These are phyloP conservation scores for Drosophila cognata DNA, from an alignment of 2,888 invertebrate genomes.

Conservation along the genomic window DNA sequence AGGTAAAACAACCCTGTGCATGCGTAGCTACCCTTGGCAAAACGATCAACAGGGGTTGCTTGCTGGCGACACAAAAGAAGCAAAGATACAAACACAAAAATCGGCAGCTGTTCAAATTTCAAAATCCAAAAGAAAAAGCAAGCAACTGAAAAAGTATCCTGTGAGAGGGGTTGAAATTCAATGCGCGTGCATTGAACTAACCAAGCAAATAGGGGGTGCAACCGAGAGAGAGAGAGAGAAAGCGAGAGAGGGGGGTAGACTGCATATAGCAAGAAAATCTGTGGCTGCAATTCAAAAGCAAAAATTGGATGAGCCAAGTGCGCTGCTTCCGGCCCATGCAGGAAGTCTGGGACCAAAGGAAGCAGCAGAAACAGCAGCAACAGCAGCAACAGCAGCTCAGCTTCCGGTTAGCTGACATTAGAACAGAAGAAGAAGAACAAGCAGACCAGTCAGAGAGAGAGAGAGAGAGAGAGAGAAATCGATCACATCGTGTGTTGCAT, in stretches of 20 bases:
- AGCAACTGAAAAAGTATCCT: slow-evolving; percentile 37
- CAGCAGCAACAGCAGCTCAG: slow-evolving; percentile 46
- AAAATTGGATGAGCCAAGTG: slow-evolving; percentile 44
- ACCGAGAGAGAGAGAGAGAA: not conserved
- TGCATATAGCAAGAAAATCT: slow-evolving; percentile 61
- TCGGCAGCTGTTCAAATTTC: slow-evolving; percentile 81
- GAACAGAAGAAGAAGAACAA: slow-evolving; percentile 10
- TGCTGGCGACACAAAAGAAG: slow-evolving; percentile 7
- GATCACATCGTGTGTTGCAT: slow-evolving; percentile 32
- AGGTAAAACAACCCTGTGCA: slow-evolving; percentile 66
- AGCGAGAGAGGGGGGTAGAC: slow-evolving; percentile 11
- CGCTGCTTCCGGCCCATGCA: slow-evolving; percentile 62
- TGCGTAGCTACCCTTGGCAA: slow-evolving; percentile 53
- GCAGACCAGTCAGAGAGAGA: slow-evolving; percentile 9
- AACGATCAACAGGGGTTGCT: slow-evolving; percentile 66
- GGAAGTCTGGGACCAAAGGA: slow-evolving; percentile 64
- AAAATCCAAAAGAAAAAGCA: slow-evolving; percentile 32
- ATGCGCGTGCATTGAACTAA: slow-evolving; percentile 63
- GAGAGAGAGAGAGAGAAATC: slow-evolving; percentile 2
- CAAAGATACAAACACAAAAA: slow-evolving; percentile 15
- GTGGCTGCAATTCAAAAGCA: slow-evolving; percentile 40
- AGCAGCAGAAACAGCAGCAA: slow-evolving; percentile 38
- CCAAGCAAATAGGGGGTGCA: slow-evolving; percentile 17
- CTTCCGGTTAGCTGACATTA: slow-evolving; percentile 65
- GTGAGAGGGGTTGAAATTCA: slow-evolving; percentile 72